Evolutionary conservation across 2,888 invertebrate species (phyloP).

Genomic region (Epinotia demarniana): DNA sequence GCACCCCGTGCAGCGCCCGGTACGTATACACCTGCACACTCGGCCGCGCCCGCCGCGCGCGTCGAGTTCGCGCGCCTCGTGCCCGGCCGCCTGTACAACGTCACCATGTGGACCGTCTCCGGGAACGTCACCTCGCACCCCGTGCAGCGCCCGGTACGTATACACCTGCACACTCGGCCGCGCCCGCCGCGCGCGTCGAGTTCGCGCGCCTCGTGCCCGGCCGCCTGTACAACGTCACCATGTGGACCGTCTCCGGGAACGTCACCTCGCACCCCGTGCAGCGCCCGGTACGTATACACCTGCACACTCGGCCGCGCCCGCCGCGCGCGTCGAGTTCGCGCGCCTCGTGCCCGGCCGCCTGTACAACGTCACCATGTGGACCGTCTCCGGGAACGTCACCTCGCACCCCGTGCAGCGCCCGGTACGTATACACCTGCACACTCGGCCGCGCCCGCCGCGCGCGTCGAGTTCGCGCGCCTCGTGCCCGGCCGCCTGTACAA

Average conservation of each 20-base stretch:
- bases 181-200: constrained; percentile 88
- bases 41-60: constrained; percentile 83
- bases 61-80: constrained; percentile 92
- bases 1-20: too few relatives aligned
- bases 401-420: too few relatives aligned
- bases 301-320: constrained; percentile 79
- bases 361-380: constrained; percentile 97
- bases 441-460: constrained; percentile 83
- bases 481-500: constrained; percentile 95
- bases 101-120: constrained; percentile 96
- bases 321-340: constrained; percentile 88
- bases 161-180: constrained; percentile 51
- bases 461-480: constrained; percentile 90
- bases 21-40: background rate
- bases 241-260: constrained; percentile 95
- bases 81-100: constrained; percentile 95
- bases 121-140: constrained; percentile 92
- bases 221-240: constrained; percentile 95
- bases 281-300: constrained; percentile 12
- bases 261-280: too few relatives aligned
- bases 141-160: constrained; percentile 24
- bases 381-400: constrained; percentile 93
- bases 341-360: constrained; percentile 93
- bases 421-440: background rate
- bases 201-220: constrained; percentile 93